These are phyloP conservation scores for Pyrocoelia pectoralis DNA, from an alignment of 2,888 invertebrate genomes.

Conservation along the genomic window DNA sequence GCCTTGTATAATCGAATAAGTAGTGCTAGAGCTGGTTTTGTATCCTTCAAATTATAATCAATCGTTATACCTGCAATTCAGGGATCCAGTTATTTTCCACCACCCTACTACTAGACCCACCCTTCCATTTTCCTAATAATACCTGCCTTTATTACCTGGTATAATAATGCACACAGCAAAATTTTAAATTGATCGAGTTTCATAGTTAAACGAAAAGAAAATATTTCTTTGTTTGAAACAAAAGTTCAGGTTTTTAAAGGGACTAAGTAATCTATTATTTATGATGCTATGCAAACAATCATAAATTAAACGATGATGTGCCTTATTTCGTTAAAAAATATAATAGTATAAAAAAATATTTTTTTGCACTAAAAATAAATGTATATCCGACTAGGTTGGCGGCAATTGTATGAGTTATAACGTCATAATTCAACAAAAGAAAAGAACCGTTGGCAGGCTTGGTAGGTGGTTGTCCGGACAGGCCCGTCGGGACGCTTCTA, in stretches of 20 bases:
- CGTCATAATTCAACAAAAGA: slow-evolving; percentile 58
- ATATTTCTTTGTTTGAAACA: slow-evolving; percentile 23
- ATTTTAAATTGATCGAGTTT: slow-evolving; percentile 37
- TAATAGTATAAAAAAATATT: slow-evolving; percentile 35
- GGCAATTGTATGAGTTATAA: slow-evolving; percentile 58
- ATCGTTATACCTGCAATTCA: slow-evolving; percentile 28
- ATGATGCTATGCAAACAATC: slow-evolving; percentile 20
- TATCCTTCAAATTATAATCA: slow-evolving; percentile 21
- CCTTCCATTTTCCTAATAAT: slow-evolving; percentile 37
- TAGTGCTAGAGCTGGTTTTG: slow-evolving; percentile 20
- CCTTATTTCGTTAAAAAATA: slow-evolving; percentile 32
- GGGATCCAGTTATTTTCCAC: slow-evolving; percentile 26
- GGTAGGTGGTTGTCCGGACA: slow-evolving; percentile 56
- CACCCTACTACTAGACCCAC: slow-evolving; percentile 25
- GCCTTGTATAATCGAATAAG: slow-evolving; percentile 25
- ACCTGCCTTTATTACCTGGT: no score
- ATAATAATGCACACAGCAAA: slow-evolving; percentile 30
- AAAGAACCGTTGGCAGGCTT: slow-evolving; percentile 57
- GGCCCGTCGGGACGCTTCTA: slow-evolving; percentile 43
- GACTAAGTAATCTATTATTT: slow-evolving; percentile 26
- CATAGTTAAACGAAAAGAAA: slow-evolving; percentile 22
- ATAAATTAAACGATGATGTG: slow-evolving; percentile 30
- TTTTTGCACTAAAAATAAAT: slow-evolving; percentile 51
- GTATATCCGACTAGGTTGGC: slow-evolving; percentile 57
- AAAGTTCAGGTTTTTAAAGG: slow-evolving; percentile 18